Base-by-base conservation (phyloP, 1,140 invertebrate genomes). In the Cherax quadricarinatus region DNA sequence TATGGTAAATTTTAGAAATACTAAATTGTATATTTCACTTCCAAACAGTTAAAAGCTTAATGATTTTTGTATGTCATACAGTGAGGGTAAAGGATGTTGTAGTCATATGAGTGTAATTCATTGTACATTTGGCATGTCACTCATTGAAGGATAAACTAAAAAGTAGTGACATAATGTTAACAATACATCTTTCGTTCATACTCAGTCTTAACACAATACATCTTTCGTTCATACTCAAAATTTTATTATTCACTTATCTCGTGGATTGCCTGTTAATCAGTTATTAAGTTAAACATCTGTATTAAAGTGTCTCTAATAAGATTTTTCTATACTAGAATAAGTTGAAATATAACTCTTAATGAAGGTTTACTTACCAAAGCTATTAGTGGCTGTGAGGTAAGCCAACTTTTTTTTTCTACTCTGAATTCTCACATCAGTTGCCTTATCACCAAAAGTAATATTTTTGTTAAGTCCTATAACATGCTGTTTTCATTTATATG, bases 361-460 rank as follows among this genome's bases (percentile, higher is more conserved):
- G 82, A 86, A 73, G 83, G 89, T 91, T 91, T 91, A 91, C 89
- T 91, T 91, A 86, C 53, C 89, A 91, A 90, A 75, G 82, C 83
- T 85, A 75, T 91, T 83, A 86, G 84, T 91, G 89, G 89, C 89
- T 85, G 89, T 53, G 82, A 91, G 89, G 89, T 91, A 91, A 91
- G 89, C 83, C 83, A 91, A 60, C 53, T 57, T 57, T 48, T 86
- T 91, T 91, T 91, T 91, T 91, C 83, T 91, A 85, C 84, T 91
- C 66, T 91, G n/a, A 75, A 75, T 75, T 75, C n/a, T 75, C 62
- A 30, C 70, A 75, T 75, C 70, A 75, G n/a, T 75, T 75, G n/a
- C 70, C 70, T 75, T 75, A 75, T 75, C 24, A 75, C 70, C 70
- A 24, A 30, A 24, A 75, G 70, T 75, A 75, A 75, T 9, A 24